A percentile compares a stretch with the other conserved stretches of the same genome.
phyloP scores from a whole-genome alignment of 2,888 invertebrate species.

The Spialia ferax region DNA sequence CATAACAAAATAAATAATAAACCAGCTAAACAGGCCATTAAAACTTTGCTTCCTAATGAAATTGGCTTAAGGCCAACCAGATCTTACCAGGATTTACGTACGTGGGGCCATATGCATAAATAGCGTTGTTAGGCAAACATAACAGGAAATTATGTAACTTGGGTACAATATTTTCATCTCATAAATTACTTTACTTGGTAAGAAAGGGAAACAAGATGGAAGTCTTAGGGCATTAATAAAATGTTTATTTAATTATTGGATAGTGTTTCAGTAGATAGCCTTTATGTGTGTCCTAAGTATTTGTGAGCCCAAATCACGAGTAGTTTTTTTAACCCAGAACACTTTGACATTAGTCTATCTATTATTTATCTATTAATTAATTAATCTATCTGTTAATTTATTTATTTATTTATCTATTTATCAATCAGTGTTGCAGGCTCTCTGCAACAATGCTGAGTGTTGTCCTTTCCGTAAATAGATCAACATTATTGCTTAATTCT shows the following conservation, averaged over 20 bases:
- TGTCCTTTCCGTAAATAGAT: too few species aligned
- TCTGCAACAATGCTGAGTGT: too few species aligned
- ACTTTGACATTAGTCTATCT: too few species aligned
- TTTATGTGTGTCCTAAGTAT: too few species aligned
- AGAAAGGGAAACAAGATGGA: not conserved
- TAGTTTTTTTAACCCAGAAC: too few species aligned
- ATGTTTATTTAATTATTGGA: not conserved
- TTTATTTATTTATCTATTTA: too few species aligned
- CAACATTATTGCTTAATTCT: too few species aligned
- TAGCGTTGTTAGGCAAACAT: conserved; percentile 27
- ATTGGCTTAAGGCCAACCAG: conserved; percentile 45
- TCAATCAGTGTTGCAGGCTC: too few species aligned
- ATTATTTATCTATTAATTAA: too few species aligned
- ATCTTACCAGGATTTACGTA: conserved; percentile 33
- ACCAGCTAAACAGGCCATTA: conserved; percentile 41
- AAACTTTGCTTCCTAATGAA: conserved; percentile 43
- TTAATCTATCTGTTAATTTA: too few species aligned
- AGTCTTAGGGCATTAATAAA: not conserved
- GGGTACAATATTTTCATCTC: conserved; percentile 1
- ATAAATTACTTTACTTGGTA: not conserved
- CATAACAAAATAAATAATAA: conserved; percentile 35
- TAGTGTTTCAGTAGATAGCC: not conserved
- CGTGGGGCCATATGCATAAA: conserved; percentile 23
- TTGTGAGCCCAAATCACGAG: too few species aligned
- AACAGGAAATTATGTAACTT: conserved; percentile 20